These are phyloP conservation scores for Drosophila trichaetosa DNA, from an alignment of 2,888 invertebrate genomes.

Conservation along the genomic window DNA sequence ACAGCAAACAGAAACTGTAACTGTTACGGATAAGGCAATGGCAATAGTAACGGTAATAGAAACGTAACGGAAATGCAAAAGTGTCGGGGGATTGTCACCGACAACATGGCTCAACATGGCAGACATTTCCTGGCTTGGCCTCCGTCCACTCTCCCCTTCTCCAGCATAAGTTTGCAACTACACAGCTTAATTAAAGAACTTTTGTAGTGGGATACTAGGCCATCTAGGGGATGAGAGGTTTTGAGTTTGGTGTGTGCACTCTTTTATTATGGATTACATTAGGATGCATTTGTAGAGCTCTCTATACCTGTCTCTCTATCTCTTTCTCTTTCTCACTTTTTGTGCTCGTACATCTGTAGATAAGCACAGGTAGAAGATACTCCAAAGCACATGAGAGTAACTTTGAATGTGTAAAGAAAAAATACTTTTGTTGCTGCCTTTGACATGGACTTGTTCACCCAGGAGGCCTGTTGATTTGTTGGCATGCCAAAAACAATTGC, in stretches of 20 bases:
- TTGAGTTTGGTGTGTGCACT: constrained; percentile 22
- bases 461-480: constrained; percentile 70
- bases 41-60: constrained; percentile 24
- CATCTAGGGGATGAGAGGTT: neutral
- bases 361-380: constrained; percentile 15
- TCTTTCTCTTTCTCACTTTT: constrained; percentile 22
- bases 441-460: constrained; percentile 59
- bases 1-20: constrained; percentile 26
- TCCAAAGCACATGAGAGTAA: constrained; percentile 24
- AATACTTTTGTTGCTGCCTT: constrained; percentile 55
- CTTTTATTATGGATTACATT: constrained; percentile 75
- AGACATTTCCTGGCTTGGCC: constrained; percentile 31
- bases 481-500: constrained; percentile 65
- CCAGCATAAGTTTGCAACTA: constrained; percentile 40
- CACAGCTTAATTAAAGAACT: constrained; percentile 78
- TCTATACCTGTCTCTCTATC: constrained; percentile 20
- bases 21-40: constrained; percentile 24
- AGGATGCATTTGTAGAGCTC: constrained; percentile 56
- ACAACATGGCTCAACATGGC: constrained; percentile 56
- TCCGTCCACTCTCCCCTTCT: neutral
- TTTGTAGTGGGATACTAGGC: constrained; percentile 32
- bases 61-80: constrained; percentile 44
- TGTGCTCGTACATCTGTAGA: constrained; percentile 16
- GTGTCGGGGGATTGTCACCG: constrained; percentile 71
- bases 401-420: constrained; percentile 29